These are phyloP conservation scores for Platyscapa corneri DNA, from an alignment of 1,140 invertebrate genomes.

Conservation along the genomic window DNA sequence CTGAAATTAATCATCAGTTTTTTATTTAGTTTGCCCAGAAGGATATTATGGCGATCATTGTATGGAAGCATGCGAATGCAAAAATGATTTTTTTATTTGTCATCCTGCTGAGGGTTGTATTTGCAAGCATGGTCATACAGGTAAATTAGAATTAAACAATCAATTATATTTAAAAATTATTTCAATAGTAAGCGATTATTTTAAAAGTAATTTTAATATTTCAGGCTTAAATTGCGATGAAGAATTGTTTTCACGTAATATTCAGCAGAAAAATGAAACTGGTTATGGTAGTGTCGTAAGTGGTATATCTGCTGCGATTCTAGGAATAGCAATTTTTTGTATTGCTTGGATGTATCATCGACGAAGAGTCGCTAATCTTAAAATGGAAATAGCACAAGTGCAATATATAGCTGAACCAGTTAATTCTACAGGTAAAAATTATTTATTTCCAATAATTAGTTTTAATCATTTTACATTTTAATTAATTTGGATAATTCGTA, in stretches of 20 bases:
- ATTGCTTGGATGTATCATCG: slow-evolving; percentile 85
- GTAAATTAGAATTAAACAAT: slow-evolving; percentile 63
- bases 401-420: slow-evolving; percentile 88
- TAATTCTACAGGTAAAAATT: slow-evolving; percentile 76
- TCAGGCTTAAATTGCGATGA: slow-evolving; percentile 75
- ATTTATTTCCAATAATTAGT: not conserved
- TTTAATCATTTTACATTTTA: not conserved
- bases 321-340: slow-evolving; percentile 79
- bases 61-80: slow-evolving; percentile 86
- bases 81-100: slow-evolving; percentile 83
- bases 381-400: slow-evolving; percentile 90
- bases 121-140: slow-evolving; percentile 85
- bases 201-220: slow-evolving; percentile 16
- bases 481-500: too few species aligned
- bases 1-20: too few species aligned
- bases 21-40: slow-evolving; percentile 86
- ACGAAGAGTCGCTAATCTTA: slow-evolving; percentile 84
- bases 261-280: slow-evolving; percentile 65
- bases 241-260: slow-evolving; percentile 64
- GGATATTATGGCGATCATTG: slow-evolving; percentile 93
- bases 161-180: slow-evolving; percentile 8
- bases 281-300: slow-evolving; percentile 77
- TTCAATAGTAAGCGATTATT: not conserved
- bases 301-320: slow-evolving; percentile 80
- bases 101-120: slow-evolving; percentile 87